Evolutionary conservation across 2,888 invertebrate genomes (phyloP), one percentile per base, ranked within the genome.

Genomic region (Exephanes ischioxanthus): DNA sequence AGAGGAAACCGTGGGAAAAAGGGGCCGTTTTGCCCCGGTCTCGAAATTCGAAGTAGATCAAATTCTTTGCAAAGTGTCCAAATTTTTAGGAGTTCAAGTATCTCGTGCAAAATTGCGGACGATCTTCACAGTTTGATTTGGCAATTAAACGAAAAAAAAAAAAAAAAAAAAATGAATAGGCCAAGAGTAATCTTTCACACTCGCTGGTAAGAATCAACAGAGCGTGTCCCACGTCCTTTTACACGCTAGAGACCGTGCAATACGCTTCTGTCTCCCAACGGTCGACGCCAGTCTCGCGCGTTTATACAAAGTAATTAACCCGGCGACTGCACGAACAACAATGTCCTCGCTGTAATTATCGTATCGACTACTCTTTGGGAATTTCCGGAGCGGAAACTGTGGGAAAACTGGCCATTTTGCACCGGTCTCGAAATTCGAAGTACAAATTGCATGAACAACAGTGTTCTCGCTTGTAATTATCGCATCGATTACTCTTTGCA

Each of bases 331-430:
- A 11, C 3, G n/a, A 16, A 68, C 45, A 3, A 45, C 41, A 33
- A 33, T 66, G 30, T 16, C 37, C 66, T 1, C 37, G 4, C 14
- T 7, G n/a, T 9, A 73, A 73, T 73, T 58, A 61, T 73, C 26
- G 16, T 14, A n/a, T 37, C 72, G 53, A 53, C 7, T 55, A 45
- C 58, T 37, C 58, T 19, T 58, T 41, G 41, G 9, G 11, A 19
- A 22, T 22, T 55, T 3, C 9, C 22, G 19, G 3, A 55, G 3
- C n/a, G 11, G 33, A 33, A 33, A 33, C 33, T 6, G 33, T 33
- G 5, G 33, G 33, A 33, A 33, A 33, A 5, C 33, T 5, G 5
- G 5, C 33, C 5, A 5, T 33, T 6, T 33, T 33, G 33, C 33
- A 5, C 33, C 33, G 6, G 33, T 33, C 6, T 33, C 33, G 41